These are phyloP conservation scores for Elgaria multicarinata DNA, from an alignment of 2,113 vertebrate species.

Conservation along the genomic window DNA sequence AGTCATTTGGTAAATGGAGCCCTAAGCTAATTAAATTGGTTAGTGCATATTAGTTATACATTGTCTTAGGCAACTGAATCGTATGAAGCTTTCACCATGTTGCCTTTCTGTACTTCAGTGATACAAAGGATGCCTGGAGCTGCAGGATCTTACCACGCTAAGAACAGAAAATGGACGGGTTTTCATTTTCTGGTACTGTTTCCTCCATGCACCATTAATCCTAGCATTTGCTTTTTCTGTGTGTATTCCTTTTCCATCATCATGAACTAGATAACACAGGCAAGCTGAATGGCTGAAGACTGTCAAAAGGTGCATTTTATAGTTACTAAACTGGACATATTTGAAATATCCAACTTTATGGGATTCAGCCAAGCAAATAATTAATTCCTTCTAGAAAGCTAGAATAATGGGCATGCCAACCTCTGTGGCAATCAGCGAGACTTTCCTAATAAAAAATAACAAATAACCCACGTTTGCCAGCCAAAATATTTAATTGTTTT, in stretches of 20 bases:
- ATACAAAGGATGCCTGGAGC: not conserved
- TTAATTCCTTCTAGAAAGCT: not conserved
- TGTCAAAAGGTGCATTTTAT: not conserved
- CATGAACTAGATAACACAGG: not conserved
- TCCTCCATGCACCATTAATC: not conserved
- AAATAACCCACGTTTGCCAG: not conserved
- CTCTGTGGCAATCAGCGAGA: not conserved
- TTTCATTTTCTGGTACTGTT: not conserved
- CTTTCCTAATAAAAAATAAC: not conserved
- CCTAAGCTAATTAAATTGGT: not conserved
- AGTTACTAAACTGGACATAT: not conserved
- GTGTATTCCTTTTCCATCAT: not conserved
- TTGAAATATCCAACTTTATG: not conserved
- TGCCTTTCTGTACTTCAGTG: not conserved
- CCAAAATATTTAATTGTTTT: not conserved
- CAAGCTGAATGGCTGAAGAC: not conserved
- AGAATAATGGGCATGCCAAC: not conserved
- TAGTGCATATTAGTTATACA: not conserved
- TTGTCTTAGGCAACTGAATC: not conserved
- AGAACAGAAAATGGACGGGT: not conserved
- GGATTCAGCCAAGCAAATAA: not conserved
- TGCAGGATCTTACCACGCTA: not conserved
- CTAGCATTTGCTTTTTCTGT: not conserved
- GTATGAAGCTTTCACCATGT: not conserved
- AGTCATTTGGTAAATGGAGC: constrained; percentile 12